Percentiles rank a stretch among this genome's conserved stretches.
Evolutionary conservation across 1,140 invertebrate genomes (phyloP).

Genomic region (Nixonia krombeini): DNA sequence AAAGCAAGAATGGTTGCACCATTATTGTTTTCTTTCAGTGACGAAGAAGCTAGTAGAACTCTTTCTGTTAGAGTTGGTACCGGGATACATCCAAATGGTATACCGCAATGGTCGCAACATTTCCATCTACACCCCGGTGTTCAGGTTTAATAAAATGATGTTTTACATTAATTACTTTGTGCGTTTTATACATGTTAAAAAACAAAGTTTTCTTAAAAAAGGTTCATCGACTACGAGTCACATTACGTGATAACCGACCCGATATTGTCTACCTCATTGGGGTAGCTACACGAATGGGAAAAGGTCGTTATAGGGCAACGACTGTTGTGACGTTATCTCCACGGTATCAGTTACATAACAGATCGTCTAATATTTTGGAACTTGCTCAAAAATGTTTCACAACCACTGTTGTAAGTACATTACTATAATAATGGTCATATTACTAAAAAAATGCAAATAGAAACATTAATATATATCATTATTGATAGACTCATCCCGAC

Average conservation of each 20-base stretch:
- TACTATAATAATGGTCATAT: no score
- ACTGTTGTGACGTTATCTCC: constrained; percentile 94
- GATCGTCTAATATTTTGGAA: constrained; percentile 84
- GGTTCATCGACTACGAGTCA: constrained; percentile 78
- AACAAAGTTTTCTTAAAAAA: constrained; percentile 2
- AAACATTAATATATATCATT: no score
- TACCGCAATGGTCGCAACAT: constrained; percentile 84
- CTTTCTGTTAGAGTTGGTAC: constrained; percentile 80
- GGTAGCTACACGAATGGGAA: constrained; percentile 88
- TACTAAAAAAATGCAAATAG: background rate
- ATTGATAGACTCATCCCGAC: constrained; percentile 75
- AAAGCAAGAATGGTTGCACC: constrained; percentile 91
- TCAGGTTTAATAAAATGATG: constrained; percentile 67
- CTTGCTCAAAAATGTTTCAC: constrained; percentile 89
- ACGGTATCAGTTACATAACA: constrained; percentile 93
- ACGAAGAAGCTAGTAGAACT: constrained; percentile 82
- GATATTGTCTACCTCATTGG: constrained; percentile 86
- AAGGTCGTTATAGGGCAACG: constrained; percentile 90
- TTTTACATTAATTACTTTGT: no score
- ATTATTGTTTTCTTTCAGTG: constrained; percentile 94
- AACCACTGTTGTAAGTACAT: constrained; percentile 71
- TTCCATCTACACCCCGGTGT: constrained; percentile 87
- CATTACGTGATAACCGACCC: constrained; percentile 75
- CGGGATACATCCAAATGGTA: constrained; percentile 76
- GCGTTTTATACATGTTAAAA: background rate